These are phyloP conservation scores for Melanerpes aurifrons DNA, from an alignment of 2,113 vertebrate genomes.

Conservation along the genomic window DNA sequence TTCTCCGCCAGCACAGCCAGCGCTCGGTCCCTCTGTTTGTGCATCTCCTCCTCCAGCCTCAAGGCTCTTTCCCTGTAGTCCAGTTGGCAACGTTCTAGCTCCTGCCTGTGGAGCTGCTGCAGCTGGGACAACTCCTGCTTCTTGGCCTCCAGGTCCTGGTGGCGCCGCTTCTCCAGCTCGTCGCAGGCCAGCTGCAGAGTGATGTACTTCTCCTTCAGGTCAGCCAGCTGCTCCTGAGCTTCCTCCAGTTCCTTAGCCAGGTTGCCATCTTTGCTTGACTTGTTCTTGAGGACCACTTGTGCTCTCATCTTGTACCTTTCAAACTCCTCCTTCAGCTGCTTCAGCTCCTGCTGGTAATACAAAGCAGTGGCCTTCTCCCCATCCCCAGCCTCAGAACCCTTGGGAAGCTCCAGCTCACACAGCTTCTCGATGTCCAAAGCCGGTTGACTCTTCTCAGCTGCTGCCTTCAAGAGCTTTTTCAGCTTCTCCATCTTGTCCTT, in stretches of 20 bases:
- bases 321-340: conserved; percentile 92
- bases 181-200: conserved; percentile 85
- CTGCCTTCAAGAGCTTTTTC: conserved; percentile 81
- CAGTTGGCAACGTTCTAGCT: conserved; percentile 79
- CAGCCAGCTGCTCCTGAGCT: conserved; percentile 85
- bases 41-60: conserved; percentile 90
- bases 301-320: conserved; percentile 93
- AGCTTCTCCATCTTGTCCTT: conserved; percentile 89
- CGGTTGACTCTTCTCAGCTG: conserved; percentile 75
- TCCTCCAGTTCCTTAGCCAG: conserved; percentile 88
- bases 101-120: conserved; percentile 85
- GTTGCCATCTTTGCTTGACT: conserved; percentile 83
- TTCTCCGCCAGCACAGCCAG: conserved; percentile 90
- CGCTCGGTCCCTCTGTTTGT: conserved; percentile 89
- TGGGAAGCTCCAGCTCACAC: conserved; percentile 48
- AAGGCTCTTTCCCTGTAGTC: conserved; percentile 82
- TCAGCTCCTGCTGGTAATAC: conserved; percentile 89
- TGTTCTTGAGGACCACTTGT: conserved; percentile 91
- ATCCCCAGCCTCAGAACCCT: conserved; percentile 54
- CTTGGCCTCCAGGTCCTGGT: conserved; percentile 74
- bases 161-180: conserved; percentile 76
- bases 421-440: conserved; percentile 75
- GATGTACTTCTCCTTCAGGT: conserved; percentile 91
- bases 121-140: conserved; percentile 72
- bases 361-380: conserved; percentile 76